Base-by-base conservation (phyloP, 1,140 invertebrate species). In the Papilio xuthus region DNA sequence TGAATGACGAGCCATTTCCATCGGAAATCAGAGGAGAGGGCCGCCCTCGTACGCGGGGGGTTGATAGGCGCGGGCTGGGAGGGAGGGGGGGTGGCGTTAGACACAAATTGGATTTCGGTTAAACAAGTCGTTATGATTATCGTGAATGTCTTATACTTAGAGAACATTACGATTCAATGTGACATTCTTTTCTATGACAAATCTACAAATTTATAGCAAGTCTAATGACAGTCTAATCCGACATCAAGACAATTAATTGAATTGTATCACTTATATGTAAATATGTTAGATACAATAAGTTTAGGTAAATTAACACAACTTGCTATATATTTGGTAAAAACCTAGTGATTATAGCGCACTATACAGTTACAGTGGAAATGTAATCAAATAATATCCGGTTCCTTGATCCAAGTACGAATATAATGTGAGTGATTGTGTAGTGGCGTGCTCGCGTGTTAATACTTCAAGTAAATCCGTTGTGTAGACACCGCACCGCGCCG, bases 51-150 rank as follows among this genome's bases (percentile, higher is more conserved):
- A 32, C 15, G 9, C 9, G 50, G 9, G 28, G 28, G 26, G n/a
- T n/a, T 60, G 28, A 75, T 37, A 20, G 73, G 37, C 1, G 9
- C 10, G 42, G 28, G 10, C 20, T 26, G 7, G 18, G 73, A 8
- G 50, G 15, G 0, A 37, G 9, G 37, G 15, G 56, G 0, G 60
- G 1, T 18, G 2, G 15, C 44, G 32, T 4, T 4, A 37, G 32
- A 76, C 18, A 76, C 74, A 76, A 76, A 76, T 76, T 63, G 53
- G 74, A 76, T 76, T 76, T 60, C 37, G 74, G 74, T 76, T 41
- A 76, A 76, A 76, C 74, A 76, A 56, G 74, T 76, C 74, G 50
- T 76, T 76, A 76, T 53, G 32, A 60, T 56, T 9, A 12, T 63
- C 28, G 50, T 60, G 53, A 1, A n/a, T 32, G 13, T 76, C 56